phyloP scores from a whole-genome alignment of 1,140 invertebrate species.

The Drosophila nannoptera region DNA sequence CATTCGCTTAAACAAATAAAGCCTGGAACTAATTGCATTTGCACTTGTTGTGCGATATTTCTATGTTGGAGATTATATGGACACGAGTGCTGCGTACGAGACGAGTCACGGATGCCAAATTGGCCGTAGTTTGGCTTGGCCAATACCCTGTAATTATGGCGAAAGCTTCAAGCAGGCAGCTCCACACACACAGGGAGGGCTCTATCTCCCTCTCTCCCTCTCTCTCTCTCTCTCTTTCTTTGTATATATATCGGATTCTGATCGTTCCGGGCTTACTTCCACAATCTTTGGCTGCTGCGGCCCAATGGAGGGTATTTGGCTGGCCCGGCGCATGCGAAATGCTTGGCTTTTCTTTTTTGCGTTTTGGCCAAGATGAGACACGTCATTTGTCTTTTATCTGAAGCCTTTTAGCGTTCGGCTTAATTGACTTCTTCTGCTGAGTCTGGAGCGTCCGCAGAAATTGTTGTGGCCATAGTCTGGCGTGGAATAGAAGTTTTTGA shows the following conservation, averaged over 20 bases:
- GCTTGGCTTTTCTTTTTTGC: conserved; percentile 8
- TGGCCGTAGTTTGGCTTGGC: conserved; percentile 7
- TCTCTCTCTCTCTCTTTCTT: too few relatives aligned
- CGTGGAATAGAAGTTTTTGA: conserved; percentile 12
- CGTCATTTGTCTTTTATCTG: conserved; percentile 77
- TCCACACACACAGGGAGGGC: too few relatives aligned
- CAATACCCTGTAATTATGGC: conserved; percentile 8
- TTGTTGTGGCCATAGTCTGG: conserved; percentile 29
- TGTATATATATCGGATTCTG: too few relatives aligned
- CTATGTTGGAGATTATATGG: conserved; percentile 70
- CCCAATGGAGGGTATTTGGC: too few relatives aligned
- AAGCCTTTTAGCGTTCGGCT: conserved; percentile 71
- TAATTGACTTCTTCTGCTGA: conserved; percentile 68
- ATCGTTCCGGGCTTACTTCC: too few relatives aligned
- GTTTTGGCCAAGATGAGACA: conserved; percentile 45
- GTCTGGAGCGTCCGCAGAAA: conserved; percentile 15
- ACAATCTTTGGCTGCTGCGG: too few relatives aligned
- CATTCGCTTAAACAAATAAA: conserved; percentile 75
- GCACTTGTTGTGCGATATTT: conserved; percentile 77
- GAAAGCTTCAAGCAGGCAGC: not conserved
- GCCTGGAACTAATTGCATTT: conserved; percentile 73
- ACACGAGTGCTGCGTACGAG: conserved; percentile 31
- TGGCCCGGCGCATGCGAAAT: too few relatives aligned
- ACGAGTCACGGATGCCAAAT: conserved; percentile 44
- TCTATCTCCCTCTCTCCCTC: too few relatives aligned